These are phyloP conservation scores for Planiliza haematocheilus DNA, from an alignment of 2,113 vertebrate species.

Conservation along the genomic window DNA sequence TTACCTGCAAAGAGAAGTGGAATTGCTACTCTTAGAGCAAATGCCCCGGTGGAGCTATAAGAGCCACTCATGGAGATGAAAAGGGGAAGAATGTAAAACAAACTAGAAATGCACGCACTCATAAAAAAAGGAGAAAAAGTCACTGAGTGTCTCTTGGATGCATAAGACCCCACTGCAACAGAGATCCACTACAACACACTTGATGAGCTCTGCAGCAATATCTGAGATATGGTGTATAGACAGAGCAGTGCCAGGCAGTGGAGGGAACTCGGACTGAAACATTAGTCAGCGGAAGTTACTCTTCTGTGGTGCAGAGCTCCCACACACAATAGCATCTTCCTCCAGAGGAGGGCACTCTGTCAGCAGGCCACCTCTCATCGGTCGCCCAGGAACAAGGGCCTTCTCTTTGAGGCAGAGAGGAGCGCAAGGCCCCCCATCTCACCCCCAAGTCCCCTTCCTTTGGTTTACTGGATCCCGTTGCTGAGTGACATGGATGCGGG, in stretches of 20 bases:
- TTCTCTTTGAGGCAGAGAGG: slow-evolving; percentile 64
- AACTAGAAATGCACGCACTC: slow-evolving; percentile 18
- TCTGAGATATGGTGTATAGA: slow-evolving; percentile 27
- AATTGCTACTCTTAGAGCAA: slow-evolving; percentile 36
- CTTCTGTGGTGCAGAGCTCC: slow-evolving; percentile 35
- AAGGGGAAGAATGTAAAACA: slow-evolving; percentile 43
- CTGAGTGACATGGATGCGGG: slow-evolving; percentile 71
- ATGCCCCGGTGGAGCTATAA: slow-evolving; percentile 46
- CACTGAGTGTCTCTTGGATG: slow-evolving; percentile 2
- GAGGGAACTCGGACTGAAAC: slow-evolving; percentile 54
- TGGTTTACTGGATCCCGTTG: slow-evolving; percentile 80
- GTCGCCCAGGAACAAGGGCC: slow-evolving; percentile 73
- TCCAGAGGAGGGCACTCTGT: slow-evolving; percentile 75
- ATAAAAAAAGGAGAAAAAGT: not conserved
- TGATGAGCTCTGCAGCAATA: slow-evolving; percentile 10
- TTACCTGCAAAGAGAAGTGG: slow-evolving; percentile 54
- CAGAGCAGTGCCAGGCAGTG: slow-evolving; percentile 23
- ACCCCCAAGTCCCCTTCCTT: slow-evolving; percentile 55
- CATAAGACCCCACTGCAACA: not conserved
- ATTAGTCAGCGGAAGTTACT: slow-evolving; percentile 62
- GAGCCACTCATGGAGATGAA: slow-evolving; percentile 45
- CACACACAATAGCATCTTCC: slow-evolving; percentile 75
- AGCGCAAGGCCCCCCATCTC: slow-evolving; percentile 33
- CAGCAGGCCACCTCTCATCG: slow-evolving; percentile 76
- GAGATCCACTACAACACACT: slow-evolving; percentile 17